phyloP scores from a whole-genome alignment of 2,888 invertebrate species.

The Drosophila mimetica region DNA sequence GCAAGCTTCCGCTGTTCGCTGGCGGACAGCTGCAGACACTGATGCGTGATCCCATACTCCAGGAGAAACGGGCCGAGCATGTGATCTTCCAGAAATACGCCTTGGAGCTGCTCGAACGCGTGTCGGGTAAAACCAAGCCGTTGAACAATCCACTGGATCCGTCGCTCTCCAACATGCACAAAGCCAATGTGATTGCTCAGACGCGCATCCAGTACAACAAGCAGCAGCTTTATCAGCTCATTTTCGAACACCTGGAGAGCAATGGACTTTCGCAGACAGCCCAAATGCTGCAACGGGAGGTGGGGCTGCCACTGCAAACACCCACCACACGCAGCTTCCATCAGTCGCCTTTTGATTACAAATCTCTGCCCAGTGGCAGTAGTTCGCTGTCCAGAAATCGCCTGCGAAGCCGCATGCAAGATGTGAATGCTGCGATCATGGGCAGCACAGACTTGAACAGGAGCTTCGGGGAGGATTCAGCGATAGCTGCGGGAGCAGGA shows the following conservation, averaged over 20 bases:
- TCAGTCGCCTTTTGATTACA: constrained; percentile 84
- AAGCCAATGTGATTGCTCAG: constrained; percentile 97
- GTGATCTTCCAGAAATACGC: constrained; percentile 98
- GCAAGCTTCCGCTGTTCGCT: constrained; percentile 96
- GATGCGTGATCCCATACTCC: constrained; percentile 98
- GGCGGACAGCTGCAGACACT: constrained; percentile 96
- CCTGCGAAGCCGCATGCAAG: constrained; percentile 82
- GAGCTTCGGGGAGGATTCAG: constrained; percentile 46
- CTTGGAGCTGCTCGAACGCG: constrained; percentile 93
- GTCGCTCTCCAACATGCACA: constrained; percentile 94
- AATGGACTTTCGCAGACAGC: constrained; percentile 92
- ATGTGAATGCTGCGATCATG: constrained; percentile 78
- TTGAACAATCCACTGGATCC: constrained; percentile 91
- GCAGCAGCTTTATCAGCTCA: constrained; percentile 95
- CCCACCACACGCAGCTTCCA: constrained; percentile 82
- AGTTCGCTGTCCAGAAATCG: constrained; percentile 74
- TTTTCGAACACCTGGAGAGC: constrained; percentile 93
- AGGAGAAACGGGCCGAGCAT: constrained; percentile 98
- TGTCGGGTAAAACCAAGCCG: constrained; percentile 95
- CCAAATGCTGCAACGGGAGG: constrained; percentile 90
- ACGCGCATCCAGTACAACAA: constrained; percentile 98
- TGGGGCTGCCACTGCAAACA: constrained; percentile 86
- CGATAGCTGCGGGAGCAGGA: constrained; percentile 25
- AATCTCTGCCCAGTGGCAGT: constrained; percentile 70
- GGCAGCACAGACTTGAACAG: constrained; percentile 42